These are phyloP conservation scores for Zygothrica quintamaculata DNA, from an alignment of 2,888 invertebrate genomes.

Conservation along the genomic window DNA sequence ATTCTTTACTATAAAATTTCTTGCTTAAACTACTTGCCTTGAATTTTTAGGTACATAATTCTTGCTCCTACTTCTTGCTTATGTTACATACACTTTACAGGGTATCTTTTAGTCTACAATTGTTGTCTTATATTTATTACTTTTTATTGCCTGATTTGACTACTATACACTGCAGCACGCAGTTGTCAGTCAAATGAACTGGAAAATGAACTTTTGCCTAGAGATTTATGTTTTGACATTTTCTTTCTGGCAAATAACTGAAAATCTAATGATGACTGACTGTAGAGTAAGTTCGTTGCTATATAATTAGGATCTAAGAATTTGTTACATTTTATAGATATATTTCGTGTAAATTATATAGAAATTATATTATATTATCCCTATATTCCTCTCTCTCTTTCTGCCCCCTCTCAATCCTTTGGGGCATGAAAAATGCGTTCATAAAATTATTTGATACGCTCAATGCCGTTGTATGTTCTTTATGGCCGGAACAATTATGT, in stretches of 20 bases:
- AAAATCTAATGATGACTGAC: slow-evolving; percentile 29
- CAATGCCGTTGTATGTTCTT: slow-evolving; percentile 26
- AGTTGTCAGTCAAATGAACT: slow-evolving; percentile 60
- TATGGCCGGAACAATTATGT: slow-evolving; percentile 36
- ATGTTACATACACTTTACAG: too few species aligned
- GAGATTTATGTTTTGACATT: slow-evolving; percentile 54
- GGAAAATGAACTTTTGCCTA: slow-evolving; percentile 67
- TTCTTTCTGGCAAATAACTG: slow-evolving; percentile 15
- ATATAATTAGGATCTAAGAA: neutral
- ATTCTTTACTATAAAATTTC: too few species aligned
- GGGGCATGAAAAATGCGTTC: neutral
- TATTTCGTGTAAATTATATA: slow-evolving; percentile 1
- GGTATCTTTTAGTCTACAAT: neutral
- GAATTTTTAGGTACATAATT: too few species aligned
- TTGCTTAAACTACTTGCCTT: too few species aligned
- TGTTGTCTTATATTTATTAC: neutral
- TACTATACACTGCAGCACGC: slow-evolving; percentile 31
- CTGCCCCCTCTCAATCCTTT: too few species aligned
- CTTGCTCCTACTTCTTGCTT: too few species aligned
- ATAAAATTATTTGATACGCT: slow-evolving; percentile 26
- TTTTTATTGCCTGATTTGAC: slow-evolving; percentile 27
- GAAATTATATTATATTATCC: neutral
- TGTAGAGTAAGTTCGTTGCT: neutral
- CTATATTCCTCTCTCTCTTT: too few species aligned
- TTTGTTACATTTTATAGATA: slow-evolving; percentile 3